Conservation (phyloP, 2,113 vertebrate species). For the Paracanthobrama guichenoti region DNA sequence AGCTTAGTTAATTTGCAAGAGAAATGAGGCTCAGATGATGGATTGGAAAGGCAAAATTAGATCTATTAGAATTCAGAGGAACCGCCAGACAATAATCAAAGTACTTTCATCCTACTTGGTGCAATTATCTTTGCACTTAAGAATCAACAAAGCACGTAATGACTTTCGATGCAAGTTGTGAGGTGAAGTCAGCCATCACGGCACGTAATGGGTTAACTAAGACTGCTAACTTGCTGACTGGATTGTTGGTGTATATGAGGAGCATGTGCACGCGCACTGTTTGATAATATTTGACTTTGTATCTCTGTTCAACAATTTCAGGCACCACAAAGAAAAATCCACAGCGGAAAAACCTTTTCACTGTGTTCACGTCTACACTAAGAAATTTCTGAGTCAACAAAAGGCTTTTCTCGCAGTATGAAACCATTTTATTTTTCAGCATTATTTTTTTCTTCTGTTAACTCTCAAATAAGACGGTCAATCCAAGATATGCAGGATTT, state of each 20-base stretch:
- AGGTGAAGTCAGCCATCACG: conserved; percentile 12
- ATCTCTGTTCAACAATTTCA: conserved; percentile 12
- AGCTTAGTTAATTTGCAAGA: conserved; percentile 78
- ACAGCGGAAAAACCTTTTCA: not conserved
- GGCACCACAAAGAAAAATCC: not conserved
- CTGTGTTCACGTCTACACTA: not conserved
- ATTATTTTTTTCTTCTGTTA: not conserved
- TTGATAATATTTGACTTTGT: conserved; percentile 50
- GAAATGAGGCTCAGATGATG: conserved; percentile 85
- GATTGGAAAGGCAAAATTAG: conserved; percentile 83
- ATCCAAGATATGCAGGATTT: not conserved
- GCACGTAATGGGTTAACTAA: conserved; percentile 44
- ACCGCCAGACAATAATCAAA: conserved; percentile 90
- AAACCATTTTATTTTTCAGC: not conserved
- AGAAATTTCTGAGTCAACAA: conserved; percentile 15
- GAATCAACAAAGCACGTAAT: conserved; percentile 97
- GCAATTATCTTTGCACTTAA: conserved; percentile 92
- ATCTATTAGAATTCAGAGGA: conserved; percentile 86
- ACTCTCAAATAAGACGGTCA: not conserved
- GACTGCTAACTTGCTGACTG: conserved; percentile 31
- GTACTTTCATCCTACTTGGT: conserved; percentile 85
- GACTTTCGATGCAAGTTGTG: conserved; percentile 65
- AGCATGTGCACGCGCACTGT: not conserved
- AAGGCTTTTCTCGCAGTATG: not conserved
- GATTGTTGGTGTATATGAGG: conserved; percentile 35